phyloP scores from a whole-genome alignment of 2,888 invertebrate species.

The Euzophera pinguis region DNA sequence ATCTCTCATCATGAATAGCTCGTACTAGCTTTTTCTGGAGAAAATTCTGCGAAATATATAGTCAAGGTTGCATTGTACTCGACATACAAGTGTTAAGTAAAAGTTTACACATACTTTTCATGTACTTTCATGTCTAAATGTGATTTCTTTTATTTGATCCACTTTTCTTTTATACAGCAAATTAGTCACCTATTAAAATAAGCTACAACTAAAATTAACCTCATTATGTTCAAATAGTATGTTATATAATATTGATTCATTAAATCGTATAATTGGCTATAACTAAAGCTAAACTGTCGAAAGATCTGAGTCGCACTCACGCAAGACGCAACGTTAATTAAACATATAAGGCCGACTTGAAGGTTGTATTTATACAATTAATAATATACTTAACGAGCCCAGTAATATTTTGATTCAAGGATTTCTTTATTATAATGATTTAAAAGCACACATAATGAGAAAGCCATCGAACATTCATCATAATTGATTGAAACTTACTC shows the following conservation, averaged over 20 bases:
- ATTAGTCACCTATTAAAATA: too few species aligned
- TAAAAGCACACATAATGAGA: too few species aligned
- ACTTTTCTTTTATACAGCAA: too few species aligned
- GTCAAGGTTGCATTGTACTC: too few species aligned
- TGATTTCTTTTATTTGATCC: too few species aligned
- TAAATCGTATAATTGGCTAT: constrained; percentile 8
- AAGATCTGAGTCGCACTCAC: constrained; percentile 11
- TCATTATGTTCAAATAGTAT: neutral
- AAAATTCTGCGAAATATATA: too few species aligned
- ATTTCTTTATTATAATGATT: neutral
- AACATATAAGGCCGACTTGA: constrained; percentile 2
- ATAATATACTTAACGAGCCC: neutral
- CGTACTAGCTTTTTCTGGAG: too few species aligned
- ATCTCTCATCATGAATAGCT: neutral
- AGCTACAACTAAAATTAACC: neutral
- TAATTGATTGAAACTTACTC: too few species aligned
- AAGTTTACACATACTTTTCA: too few species aligned
- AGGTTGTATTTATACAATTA: neutral
- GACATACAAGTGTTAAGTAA: too few species aligned
- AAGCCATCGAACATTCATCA: too few species aligned
- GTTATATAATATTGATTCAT: constrained; percentile 2
- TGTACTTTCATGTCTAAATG: too few species aligned
- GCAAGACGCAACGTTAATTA: constrained; percentile 10
- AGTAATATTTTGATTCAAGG: neutral
- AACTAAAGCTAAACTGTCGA: constrained; percentile 11